These are phyloP conservation scores for Prionailurus bengalensis DNA, from an alignment of 2,113 vertebrate species.

Conservation along the genomic window DNA sequence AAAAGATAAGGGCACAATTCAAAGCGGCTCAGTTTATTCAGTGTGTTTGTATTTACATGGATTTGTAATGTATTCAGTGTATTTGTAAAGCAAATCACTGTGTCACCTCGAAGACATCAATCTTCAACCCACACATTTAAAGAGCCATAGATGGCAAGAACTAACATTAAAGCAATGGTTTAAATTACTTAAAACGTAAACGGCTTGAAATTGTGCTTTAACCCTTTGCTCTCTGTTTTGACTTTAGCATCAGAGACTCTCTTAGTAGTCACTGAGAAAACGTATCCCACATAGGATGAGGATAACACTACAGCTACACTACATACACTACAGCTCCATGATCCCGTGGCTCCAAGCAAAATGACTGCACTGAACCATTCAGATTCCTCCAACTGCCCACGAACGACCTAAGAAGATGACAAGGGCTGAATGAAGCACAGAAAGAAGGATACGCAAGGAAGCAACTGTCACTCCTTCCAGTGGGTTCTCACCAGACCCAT, in stretches of 20 bases:
- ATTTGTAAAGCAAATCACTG: slow-evolving; percentile 17
- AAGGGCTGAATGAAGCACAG: neutral
- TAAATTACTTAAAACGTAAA: neutral
- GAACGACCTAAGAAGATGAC: neutral
- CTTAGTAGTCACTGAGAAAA: neutral
- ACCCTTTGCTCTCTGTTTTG: neutral
- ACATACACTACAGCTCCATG: neutral
- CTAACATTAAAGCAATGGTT: slow-evolving; percentile 13
- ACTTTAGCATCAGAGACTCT: slow-evolving; percentile 31
- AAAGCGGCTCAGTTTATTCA: neutral
- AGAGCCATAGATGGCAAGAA: slow-evolving; percentile 18
- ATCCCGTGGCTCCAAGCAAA: neutral
- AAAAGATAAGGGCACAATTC: slow-evolving; percentile 3
- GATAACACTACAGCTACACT: neutral
- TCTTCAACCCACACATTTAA: neutral
- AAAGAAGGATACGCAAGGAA: neutral
- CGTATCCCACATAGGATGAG: neutral
- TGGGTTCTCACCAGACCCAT: neutral
- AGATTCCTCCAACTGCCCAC: neutral
- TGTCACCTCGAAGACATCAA: neutral
- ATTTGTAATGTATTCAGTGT: neutral
- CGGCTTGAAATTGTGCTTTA: neutral
- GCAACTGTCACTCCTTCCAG: neutral
- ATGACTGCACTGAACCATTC: neutral
- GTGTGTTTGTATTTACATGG: neutral